These are phyloP conservation scores for Synergus laeviventris DNA, from an alignment of 2,888 invertebrate species.

Conservation along the genomic window DNA sequence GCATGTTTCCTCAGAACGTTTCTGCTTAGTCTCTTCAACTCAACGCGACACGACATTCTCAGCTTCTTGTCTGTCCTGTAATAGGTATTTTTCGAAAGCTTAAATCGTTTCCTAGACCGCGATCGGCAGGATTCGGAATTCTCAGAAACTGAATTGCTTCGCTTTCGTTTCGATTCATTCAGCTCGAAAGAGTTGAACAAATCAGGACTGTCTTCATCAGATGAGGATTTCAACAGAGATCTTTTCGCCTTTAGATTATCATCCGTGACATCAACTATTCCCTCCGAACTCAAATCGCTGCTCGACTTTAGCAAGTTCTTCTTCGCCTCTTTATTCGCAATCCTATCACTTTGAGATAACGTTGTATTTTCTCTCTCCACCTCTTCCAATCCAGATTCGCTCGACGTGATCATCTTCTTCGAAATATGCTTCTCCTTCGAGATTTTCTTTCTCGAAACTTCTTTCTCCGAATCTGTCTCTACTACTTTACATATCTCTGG, in stretches of 20 bases:
- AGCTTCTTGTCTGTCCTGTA: constrained; percentile 63
- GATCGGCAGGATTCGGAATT: constrained; percentile 36
- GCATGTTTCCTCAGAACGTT: constrained; percentile 59
- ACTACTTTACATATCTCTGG: not conserved
- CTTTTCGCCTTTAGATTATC: not conserved
- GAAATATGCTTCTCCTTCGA: not conserved
- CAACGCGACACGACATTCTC: constrained; percentile 57
- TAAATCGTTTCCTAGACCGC: constrained; percentile 51
- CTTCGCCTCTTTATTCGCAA: not conserved
- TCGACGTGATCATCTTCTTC: not conserved
- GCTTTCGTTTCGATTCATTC: not conserved
- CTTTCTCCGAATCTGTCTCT: not conserved
- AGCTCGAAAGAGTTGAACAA: constrained; percentile 2
- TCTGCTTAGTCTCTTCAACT: constrained; percentile 59
- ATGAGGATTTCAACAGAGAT: not conserved
- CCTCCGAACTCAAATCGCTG: constrained; percentile 1
- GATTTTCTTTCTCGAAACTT: not conserved
- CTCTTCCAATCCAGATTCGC: not conserved
- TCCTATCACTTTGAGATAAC: not conserved
- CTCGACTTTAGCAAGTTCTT: constrained; percentile 10
- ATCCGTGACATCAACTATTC: not conserved
- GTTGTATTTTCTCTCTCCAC: not conserved
- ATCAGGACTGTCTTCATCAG: not conserved
- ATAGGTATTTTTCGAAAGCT: constrained; percentile 55
- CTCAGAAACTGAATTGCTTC: constrained; percentile 35